These are phyloP conservation scores for Anguilla rostrata DNA, from an alignment of 2,113 vertebrate genomes.

Conservation along the genomic window DNA sequence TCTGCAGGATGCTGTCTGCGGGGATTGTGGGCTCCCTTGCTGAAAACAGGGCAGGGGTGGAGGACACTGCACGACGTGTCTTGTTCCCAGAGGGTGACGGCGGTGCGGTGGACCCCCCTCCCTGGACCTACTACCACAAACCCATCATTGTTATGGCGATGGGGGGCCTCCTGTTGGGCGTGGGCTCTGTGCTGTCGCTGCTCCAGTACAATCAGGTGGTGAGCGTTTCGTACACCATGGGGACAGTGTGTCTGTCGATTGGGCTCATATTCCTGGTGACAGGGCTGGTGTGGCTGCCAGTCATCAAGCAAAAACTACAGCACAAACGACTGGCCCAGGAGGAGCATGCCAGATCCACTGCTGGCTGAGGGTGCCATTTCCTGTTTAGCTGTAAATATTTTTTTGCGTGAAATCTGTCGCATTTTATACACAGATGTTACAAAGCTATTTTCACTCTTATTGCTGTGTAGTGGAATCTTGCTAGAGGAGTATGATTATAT, in stretches of 20 bases:
- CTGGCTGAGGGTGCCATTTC: not conserved
- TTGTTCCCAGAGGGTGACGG: constrained; percentile 28
- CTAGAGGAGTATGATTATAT: not conserved
- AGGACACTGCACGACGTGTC: constrained; percentile 14
- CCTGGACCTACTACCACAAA: constrained; percentile 62
- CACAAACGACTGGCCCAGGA: not conserved
- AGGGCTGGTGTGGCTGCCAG: constrained; percentile 57
- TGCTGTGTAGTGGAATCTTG: not conserved
- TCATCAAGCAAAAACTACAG: constrained; percentile 52
- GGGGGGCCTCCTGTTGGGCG: constrained; percentile 51
- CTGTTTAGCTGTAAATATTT: not conserved
- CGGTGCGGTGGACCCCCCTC: not conserved
- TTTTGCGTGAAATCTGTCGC: not conserved
- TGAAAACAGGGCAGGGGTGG: not conserved
- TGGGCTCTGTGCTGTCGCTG: constrained; percentile 41
- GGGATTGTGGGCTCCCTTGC: not conserved
- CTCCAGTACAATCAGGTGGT: constrained; percentile 34
- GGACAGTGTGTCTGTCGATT: constrained; percentile 53
- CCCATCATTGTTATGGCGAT: constrained; percentile 51
- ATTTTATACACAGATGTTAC: not conserved
- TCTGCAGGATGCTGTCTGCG: not conserved
- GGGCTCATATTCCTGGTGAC: constrained; percentile 62
- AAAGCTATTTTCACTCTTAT: not conserved
- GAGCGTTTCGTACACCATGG: constrained; percentile 39
- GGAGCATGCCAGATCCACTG: not conserved